phyloP scores from a whole-genome alignment of 2,797 vertebrate species.

The Falco columbarius region DNA sequence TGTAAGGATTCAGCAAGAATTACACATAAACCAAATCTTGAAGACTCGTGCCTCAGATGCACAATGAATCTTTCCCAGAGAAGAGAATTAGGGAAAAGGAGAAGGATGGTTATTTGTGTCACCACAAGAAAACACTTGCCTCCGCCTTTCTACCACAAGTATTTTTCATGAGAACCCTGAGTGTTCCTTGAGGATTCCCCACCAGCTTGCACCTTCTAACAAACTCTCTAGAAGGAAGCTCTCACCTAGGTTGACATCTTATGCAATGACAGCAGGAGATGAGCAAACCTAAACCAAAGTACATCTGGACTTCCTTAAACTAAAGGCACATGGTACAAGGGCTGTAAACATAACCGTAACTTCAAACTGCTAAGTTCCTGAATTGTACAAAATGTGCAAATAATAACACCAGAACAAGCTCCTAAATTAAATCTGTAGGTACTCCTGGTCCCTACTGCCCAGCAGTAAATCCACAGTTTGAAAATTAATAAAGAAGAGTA shows the following conservation, averaged over 20 bases:
- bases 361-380: neutral
- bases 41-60: neutral
- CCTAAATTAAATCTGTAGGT: neutral
- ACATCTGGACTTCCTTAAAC: neutral
- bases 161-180: neutral
- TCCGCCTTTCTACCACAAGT: neutral
- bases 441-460: neutral
- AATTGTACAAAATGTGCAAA: neutral
- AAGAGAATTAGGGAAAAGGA: neutral
- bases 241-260: neutral
- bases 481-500: neutral
- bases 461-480: constrained; percentile 5
- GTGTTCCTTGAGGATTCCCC: neutral
- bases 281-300: neutral
- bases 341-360: neutral
- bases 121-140: neutral
- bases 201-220: neutral
- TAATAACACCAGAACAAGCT: neutral
- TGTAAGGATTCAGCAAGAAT: neutral
- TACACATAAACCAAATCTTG: neutral
- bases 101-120: neutral
- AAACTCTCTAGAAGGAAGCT: neutral
- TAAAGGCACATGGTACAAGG: neutral
- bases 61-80: neutral
- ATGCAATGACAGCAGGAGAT: neutral